Conservation (phyloP, 2,888 invertebrate genomes). For the Xestia c-nigrum region DNA sequence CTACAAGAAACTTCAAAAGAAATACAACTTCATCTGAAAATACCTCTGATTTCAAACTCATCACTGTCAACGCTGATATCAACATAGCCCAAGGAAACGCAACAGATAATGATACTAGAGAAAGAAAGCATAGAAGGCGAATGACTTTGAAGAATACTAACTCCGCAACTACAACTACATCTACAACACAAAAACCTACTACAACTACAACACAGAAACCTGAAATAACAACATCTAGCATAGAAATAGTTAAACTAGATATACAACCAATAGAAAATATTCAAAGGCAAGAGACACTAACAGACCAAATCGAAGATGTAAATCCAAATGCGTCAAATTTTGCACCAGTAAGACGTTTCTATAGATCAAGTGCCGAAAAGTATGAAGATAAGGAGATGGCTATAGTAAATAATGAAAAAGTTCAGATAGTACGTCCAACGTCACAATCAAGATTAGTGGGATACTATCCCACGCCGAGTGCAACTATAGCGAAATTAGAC, state of each 20-base stretch:
- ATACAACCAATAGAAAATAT: slow-evolving; percentile 76
- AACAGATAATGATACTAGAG: slow-evolving; percentile 73
- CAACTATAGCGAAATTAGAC: slow-evolving; percentile 82
- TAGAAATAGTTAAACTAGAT: slow-evolving; percentile 81
- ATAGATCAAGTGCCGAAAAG: slow-evolving; percentile 85
- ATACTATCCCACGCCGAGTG: slow-evolving; percentile 78
- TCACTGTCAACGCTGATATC: slow-evolving; percentile 78
- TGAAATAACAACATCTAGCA: slow-evolving; percentile 68
- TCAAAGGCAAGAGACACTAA: slow-evolving; percentile 77
- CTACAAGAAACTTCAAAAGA: slow-evolving; percentile 60
- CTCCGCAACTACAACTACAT: slow-evolving; percentile 47
- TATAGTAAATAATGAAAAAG: slow-evolving; percentile 82
- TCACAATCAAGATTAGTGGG: slow-evolving; percentile 79
- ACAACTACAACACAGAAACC: slow-evolving; percentile 67
- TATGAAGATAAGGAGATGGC: slow-evolving; percentile 78
- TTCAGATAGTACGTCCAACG: slow-evolving; percentile 85
- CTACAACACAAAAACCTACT: slow-evolving; percentile 36
- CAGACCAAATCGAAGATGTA: slow-evolving; percentile 79
- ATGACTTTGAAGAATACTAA: slow-evolving; percentile 76
- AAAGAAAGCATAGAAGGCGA: slow-evolving; percentile 81
- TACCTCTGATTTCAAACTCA: slow-evolving; percentile 72
- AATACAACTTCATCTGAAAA: slow-evolving; percentile 69
- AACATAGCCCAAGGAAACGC: slow-evolving; percentile 75
- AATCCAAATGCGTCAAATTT: slow-evolving; percentile 73
- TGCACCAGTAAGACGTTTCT: slow-evolving; percentile 81